Conservation (phyloP, 2,888 invertebrate genomes). For the Drosophila limbata region DNA sequence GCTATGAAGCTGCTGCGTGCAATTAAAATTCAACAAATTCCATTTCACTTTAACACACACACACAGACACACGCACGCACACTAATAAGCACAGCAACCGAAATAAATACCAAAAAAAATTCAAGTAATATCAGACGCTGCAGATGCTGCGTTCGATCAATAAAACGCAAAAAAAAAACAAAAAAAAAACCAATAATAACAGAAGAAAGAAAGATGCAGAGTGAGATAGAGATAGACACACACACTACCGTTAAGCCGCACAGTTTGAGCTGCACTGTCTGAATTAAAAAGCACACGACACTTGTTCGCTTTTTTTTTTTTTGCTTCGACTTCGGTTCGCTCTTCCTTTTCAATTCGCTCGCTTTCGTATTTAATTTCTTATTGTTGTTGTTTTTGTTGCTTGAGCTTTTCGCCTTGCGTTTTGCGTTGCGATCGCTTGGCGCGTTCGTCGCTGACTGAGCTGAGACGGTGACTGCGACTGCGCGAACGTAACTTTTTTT, state of each 20-base stretch:
- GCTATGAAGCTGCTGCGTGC: conserved; percentile 56
- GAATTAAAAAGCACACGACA: conserved; percentile 23
- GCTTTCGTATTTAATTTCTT: not conserved
- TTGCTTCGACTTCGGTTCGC: conserved; percentile 7
- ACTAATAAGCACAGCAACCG: conserved; percentile 19
- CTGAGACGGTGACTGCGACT: conserved; percentile 37
- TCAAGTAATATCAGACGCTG: conserved; percentile 34
- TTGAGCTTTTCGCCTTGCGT: conserved; percentile 10
- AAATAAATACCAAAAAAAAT: conserved; percentile 11
- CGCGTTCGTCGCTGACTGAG: conserved; percentile 64
- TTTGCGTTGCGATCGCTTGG: conserved; percentile 49
- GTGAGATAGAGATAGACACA: not conserved
- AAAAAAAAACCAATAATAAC: not conserved
- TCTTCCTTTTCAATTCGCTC: conserved; percentile 30
- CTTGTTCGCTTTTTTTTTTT: conserved; percentile 26
- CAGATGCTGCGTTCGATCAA: conserved; percentile 51
- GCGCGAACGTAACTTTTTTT: conserved; percentile 47
- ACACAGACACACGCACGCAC: conserved; percentile 18
- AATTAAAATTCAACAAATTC: conserved; percentile 77
- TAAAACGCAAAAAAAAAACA: conserved; percentile 26
- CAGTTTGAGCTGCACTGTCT: conserved; percentile 17
- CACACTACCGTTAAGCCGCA: conserved; percentile 21
- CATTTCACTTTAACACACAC: conserved; percentile 68
- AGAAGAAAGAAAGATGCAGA: conserved; percentile 1
- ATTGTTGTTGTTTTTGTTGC: conserved; percentile 7